Percentiles rank a stretch among this genome's conserved stretches.
Conservation (phyloP, 1,140 invertebrate species). For the Oreohelix idahoensis region DNA sequence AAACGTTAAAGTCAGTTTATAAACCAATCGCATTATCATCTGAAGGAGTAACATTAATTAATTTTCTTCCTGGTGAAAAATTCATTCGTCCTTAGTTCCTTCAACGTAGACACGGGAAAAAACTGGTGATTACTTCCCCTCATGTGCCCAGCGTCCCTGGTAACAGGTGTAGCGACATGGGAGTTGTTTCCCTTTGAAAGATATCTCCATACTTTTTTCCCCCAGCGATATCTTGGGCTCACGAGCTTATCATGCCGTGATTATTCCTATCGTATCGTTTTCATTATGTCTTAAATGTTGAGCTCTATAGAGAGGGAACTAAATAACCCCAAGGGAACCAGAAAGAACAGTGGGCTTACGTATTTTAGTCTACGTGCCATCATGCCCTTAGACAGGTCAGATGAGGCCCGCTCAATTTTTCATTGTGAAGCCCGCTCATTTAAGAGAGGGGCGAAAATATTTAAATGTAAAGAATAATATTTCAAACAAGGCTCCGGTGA, state of each 20-base stretch:
- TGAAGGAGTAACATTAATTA: not conserved
- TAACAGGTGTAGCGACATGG: conserved; percentile 1
- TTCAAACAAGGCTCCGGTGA: too few species aligned
- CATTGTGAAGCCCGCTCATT: too few species aligned
- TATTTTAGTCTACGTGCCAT: too few species aligned
- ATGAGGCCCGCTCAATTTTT: too few species aligned
- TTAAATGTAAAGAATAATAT: too few species aligned
- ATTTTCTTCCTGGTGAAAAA: not conserved
- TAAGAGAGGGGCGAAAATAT: too few species aligned
- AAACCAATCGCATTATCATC: not conserved
- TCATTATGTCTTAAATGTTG: conserved; percentile 9
- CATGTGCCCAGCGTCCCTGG: not conserved
- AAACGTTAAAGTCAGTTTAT: not conserved
- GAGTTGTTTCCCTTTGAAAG: conserved; percentile 12
- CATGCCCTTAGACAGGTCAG: too few species aligned
- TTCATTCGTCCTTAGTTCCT: not conserved
- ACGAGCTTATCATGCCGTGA: not conserved
- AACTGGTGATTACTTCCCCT: not conserved
- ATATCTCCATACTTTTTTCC: not conserved
- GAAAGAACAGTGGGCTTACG: not conserved
- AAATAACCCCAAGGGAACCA: not conserved
- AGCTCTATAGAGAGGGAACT: not conserved
- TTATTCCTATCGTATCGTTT: not conserved
- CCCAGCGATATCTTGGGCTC: not conserved
- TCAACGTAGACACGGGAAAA: not conserved